Evolutionary conservation across 2,113 vertebrate species (phyloP).

Genomic region (Geothlypis trichas): DNA sequence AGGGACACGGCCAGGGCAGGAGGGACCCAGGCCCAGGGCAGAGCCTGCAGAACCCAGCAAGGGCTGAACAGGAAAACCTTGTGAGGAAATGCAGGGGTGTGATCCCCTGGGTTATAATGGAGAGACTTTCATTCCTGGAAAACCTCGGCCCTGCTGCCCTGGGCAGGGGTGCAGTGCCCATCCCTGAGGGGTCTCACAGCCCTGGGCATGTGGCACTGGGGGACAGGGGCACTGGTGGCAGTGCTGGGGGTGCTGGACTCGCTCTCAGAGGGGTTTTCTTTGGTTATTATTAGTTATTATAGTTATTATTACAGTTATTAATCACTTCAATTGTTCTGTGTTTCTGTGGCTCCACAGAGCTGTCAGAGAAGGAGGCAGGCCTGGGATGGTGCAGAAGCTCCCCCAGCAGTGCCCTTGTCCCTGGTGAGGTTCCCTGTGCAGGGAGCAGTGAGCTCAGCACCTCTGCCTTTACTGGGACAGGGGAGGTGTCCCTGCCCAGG

Average conservation of each 20-base stretch:
- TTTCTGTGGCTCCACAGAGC: neutral
- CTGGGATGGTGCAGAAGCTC: neutral
- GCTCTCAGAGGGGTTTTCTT: neutral
- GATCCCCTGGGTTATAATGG: neutral
- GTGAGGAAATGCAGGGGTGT: neutral
- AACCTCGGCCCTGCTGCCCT: neutral
- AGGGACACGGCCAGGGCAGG: neutral
- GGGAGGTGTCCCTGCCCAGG: neutral
- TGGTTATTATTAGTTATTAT: no score
- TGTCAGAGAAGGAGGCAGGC: neutral
- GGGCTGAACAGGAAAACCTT: neutral
- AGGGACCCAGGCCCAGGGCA: neutral
- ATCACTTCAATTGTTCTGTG: neutral
- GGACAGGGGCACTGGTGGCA: neutral
- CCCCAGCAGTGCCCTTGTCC: neutral
- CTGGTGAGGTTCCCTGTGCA: neutral
- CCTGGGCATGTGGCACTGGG: neutral
- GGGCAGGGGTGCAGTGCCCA: neutral
- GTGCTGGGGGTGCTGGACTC: neutral
- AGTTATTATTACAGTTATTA: no score
- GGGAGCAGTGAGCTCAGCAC: neutral
- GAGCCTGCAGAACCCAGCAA: neutral
- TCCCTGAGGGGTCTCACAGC: neutral
- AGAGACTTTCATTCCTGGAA: neutral
- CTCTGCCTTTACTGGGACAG: neutral